A percentile compares a stretch with the other conserved stretches of the same genome.
Evolutionary conservation across 2,888 invertebrate genomes (phyloP).

Genomic region (Melikaiella ostensackeni): DNA sequence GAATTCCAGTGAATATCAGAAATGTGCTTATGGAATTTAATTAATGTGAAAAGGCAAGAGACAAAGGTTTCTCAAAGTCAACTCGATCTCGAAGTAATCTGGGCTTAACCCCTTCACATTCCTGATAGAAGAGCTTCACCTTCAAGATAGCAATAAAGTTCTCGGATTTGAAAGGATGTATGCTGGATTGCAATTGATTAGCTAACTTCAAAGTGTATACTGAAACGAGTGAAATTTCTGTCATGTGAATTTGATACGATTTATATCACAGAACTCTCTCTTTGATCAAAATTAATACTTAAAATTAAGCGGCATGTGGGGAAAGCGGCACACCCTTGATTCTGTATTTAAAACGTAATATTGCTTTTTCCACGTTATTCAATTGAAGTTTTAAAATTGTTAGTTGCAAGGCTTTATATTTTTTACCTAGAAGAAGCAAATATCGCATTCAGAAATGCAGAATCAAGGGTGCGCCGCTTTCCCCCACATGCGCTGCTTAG

Average conservation of each 20-base stretch:
- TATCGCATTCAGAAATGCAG: no score
- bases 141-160: neutral
- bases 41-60: neutral
- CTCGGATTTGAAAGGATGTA: neutral
- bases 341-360: no score
- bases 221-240: neutral
- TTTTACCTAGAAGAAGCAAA: no score
- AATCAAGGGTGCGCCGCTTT: no score
- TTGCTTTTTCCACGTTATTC: no score
- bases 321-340: no score
- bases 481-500: no score
- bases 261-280: neutral
- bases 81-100: neutral
- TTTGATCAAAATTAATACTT: no score
- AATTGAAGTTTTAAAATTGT: no score
- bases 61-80: neutral
- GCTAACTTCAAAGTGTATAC: neutral
- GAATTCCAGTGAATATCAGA: neutral
- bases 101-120: neutral
- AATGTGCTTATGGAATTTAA: slow-evolving; percentile 1
- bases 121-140: neutral
- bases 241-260: neutral
- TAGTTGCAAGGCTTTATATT: no score
- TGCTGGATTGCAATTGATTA: neutral
- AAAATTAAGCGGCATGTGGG: neutral